These are phyloP conservation scores for Philaenus spumarius DNA, from an alignment of 1,140 invertebrate genomes.

Conservation along the genomic window DNA sequence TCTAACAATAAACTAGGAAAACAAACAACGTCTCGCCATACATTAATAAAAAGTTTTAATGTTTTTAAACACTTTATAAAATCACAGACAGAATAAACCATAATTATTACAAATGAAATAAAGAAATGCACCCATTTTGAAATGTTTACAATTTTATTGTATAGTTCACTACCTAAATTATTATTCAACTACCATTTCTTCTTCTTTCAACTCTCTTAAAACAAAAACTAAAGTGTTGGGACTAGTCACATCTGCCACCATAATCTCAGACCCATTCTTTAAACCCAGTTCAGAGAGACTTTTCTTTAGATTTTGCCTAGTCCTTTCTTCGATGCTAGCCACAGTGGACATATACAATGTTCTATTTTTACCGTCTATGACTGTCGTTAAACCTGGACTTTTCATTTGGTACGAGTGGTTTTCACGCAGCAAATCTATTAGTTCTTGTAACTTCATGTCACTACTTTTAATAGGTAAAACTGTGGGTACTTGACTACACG, in stretches of 20 bases:
- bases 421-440: constrained; percentile 74
- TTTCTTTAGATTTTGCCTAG: constrained; percentile 79
- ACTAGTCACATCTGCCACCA: constrained; percentile 79
- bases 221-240: constrained; percentile 16
- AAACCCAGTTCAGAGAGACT: constrained; percentile 78
- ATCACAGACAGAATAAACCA: too few species aligned
- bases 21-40: too few species aligned
- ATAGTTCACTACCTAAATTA: too few species aligned
- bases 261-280: constrained; percentile 70
- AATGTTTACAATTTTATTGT: too few species aligned
- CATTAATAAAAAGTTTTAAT: too few species aligned
- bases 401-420: constrained; percentile 74
- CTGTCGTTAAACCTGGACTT: constrained; percentile 77
- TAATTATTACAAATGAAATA: too few species aligned
- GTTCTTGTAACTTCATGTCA: constrained; percentile 70
- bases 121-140: too few species aligned
- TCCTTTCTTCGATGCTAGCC: constrained; percentile 81
- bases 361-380: constrained; percentile 73
- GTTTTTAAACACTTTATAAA: too few species aligned
- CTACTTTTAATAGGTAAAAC: constrained; percentile 60
- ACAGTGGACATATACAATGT: constrained; percentile 91
- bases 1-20: too few species aligned
- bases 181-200: neutral
- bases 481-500: constrained; percentile 73
- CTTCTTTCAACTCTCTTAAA: neutral